These are phyloP conservation scores for Xiphydria camelus DNA, from an alignment of 2,888 invertebrate species.

Conservation along the genomic window DNA sequence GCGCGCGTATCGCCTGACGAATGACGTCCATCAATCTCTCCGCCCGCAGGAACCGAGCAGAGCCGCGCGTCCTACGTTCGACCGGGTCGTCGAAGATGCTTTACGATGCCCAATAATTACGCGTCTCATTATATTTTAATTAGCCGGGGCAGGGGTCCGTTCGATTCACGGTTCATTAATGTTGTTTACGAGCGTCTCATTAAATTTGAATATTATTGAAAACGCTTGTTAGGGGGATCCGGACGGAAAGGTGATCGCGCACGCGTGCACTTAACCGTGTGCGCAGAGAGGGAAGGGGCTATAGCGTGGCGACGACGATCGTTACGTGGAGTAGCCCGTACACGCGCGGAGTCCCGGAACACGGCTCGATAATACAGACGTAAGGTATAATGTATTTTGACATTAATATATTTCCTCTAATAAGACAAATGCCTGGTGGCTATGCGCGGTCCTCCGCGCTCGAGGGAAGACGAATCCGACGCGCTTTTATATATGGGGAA, in stretches of 20 bases:
- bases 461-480: slow-evolving; percentile 4
- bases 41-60: slow-evolving; percentile 11
- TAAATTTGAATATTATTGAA: slow-evolving; percentile 51
- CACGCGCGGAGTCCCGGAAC: slow-evolving; percentile 9
- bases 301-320: slow-evolving; percentile 7
- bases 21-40: slow-evolving; percentile 22
- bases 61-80: slow-evolving; percentile 10
- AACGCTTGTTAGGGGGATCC: slow-evolving; percentile 41
- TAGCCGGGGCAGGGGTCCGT: slow-evolving; percentile 34
- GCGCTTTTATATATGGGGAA: slow-evolving; percentile 26
- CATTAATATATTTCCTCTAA: slow-evolving; percentile 40
- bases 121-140: slow-evolving; percentile 56
- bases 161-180: slow-evolving; percentile 46
- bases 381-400: slow-evolving; percentile 34
- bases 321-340: no score
- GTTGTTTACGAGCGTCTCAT: slow-evolving; percentile 48
- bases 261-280: slow-evolving; percentile 6
- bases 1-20: slow-evolving; percentile 5
- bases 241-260: slow-evolving; percentile 28
- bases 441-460: slow-evolving; percentile 9
- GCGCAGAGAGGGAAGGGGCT: slow-evolving; percentile 11
- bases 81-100: slow-evolving; percentile 31
- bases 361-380: slow-evolving; percentile 41
- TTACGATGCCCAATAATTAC: slow-evolving; percentile 50
- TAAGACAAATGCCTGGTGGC: slow-evolving; percentile 27